phyloP scores from a whole-genome alignment of 2,888 invertebrate genomes.

The Drosophila percnosoma region DNA sequence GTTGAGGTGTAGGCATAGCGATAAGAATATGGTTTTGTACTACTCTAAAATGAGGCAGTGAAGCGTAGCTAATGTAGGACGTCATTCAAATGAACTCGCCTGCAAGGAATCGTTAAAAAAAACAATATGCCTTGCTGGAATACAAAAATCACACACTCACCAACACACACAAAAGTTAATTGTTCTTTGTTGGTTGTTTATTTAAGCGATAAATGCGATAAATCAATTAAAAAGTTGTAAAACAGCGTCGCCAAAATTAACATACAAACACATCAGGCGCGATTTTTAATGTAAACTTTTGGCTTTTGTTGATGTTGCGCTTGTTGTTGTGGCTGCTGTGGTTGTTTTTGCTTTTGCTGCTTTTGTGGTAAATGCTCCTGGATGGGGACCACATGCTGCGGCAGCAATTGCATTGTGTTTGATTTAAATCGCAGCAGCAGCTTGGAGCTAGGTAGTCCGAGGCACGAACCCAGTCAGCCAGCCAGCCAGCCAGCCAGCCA shows the following conservation, averaged over 20 bases:
- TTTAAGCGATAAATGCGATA: conserved; percentile 40
- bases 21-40: background rate
- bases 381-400: conserved; percentile 67
- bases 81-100: conserved; percentile 50
- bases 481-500: conserved; percentile 3
- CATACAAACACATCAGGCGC: conserved; percentile 81
- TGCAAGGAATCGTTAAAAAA: conserved; percentile 29
- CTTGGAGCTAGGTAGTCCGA: conserved; percentile 9
- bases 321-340: conserved; percentile 18
- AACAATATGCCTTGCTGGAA: conserved; percentile 27
- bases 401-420: conserved; percentile 47
- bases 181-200: conserved; percentile 42
- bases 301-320: conserved; percentile 15
- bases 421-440: conserved; percentile 46
- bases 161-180: conserved; percentile 39
- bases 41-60: conserved; percentile 32
- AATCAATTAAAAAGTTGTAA: conserved; percentile 76
- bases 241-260: conserved; percentile 71
- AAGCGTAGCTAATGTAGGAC: conserved; percentile 55
- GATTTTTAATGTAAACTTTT: conserved; percentile 72
- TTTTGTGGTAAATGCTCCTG: conserved; percentile 25
- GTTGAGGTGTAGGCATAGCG: background rate
- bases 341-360: conserved; percentile 21
- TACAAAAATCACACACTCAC: conserved; percentile 3
- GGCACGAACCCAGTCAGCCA: conserved; percentile 7